Evolutionary conservation across 2,113 vertebrate genomes (phyloP), one percentile per base, ranked within the genome.

Genomic region (Caretta caretta): DNA sequence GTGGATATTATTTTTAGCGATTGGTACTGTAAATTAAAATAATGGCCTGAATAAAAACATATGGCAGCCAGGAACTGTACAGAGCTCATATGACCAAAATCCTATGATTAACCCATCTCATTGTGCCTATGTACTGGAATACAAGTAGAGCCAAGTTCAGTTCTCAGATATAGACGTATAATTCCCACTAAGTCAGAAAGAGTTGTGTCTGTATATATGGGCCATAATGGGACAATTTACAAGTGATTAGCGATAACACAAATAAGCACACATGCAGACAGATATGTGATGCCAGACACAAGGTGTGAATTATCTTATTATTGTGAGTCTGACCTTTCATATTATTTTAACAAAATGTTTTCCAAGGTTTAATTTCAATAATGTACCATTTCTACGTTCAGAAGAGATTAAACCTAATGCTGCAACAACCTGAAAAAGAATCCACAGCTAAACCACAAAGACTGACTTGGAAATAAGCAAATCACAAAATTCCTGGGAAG

Each of bases 41-140:
- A 90, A 93, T 27, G 24, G 50, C 87, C 79, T 85, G n/a, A 93
- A 95, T 54, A 22, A 88, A 92, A 86, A 83, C 46, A n/a, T 75
- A 29, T 3, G 20, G 49, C 35, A 92, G 29, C 2, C 2, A 12
- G 27, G 19, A 90, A 54, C 1, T 89, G n/a, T n/a, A 83, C 4
- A 56, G 20, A 50, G 49, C 49, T 91, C 6, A 38, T 81, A 11
- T 78, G 20, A 5, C 16, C 90, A 91, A 84, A 87, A 85, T 35
- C 14, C 62, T 62, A 29, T 7, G 65, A 4, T 42, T 91, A 92
- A 80, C 49, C 88, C 46, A 54, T 79, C 17, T 84, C 10, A 42
- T 78, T 80, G 69, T 90, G 59, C 9, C 69, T 88, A 20, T 76
- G 85, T 82, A 59, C 35, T 80, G 54, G n/a, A 80, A 65, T 65